These are phyloP conservation scores for Diploptera punctata DNA, from an alignment of 2,888 invertebrate species.

Conservation along the genomic window DNA sequence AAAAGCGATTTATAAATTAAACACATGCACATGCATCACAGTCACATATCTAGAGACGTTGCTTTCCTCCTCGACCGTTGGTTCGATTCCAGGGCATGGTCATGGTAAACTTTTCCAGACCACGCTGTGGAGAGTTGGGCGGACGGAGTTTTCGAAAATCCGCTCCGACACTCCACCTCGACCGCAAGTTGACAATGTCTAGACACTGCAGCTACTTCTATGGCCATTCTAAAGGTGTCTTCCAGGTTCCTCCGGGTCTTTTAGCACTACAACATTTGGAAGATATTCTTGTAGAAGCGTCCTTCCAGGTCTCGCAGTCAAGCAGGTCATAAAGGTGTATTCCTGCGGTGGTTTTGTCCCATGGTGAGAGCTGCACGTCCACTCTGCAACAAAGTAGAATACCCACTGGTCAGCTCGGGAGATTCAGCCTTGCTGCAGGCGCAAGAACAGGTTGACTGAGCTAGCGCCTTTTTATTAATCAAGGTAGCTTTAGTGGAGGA, in stretches of 20 bases:
- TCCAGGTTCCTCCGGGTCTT: too few species aligned
- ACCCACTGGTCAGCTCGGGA: constrained; percentile 21
- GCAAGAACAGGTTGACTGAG: not conserved
- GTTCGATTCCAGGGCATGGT: not conserved
- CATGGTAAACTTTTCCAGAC: not conserved
- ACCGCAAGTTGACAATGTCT: not conserved
- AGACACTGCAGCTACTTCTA: not conserved
- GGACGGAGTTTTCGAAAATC: not conserved
- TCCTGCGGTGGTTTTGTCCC: not conserved
- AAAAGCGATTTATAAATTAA: not conserved
- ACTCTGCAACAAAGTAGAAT: constrained; percentile 22
- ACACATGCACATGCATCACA: not conserved
- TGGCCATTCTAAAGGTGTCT: not conserved
- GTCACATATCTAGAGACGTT: not conserved
- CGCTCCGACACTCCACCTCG: not conserved
- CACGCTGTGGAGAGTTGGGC: not conserved
- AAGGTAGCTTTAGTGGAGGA: not conserved
- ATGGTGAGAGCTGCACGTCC: not conserved
- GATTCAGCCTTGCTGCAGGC: constrained; percentile 9
- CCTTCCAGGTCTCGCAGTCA: not conserved
- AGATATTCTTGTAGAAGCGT: too few species aligned
- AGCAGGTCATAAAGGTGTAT: not conserved
- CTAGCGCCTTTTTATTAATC: constrained; percentile 13
- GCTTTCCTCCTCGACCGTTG: not conserved
- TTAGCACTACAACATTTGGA: too few species aligned